Evolutionary conservation across 2,888 invertebrate species (phyloP).

Genomic region (Drosophila lutescens): DNA sequence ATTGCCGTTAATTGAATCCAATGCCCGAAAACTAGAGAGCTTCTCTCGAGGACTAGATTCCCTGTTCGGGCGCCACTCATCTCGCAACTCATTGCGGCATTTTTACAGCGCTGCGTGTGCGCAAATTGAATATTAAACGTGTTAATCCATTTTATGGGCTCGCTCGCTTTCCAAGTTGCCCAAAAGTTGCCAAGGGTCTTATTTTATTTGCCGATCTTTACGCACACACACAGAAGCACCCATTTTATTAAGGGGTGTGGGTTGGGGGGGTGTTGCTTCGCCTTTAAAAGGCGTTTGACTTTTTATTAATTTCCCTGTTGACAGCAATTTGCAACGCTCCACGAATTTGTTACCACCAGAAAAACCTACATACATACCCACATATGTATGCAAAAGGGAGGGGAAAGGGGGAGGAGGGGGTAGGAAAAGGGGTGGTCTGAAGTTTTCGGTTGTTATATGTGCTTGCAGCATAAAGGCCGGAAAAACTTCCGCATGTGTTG

Average conservation of each 20-base stretch:
- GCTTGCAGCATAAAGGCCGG: constrained; percentile 71
- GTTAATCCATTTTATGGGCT: constrained; percentile 81
- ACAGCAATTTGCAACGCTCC: constrained; percentile 79
- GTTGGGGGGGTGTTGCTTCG: constrained; percentile 19
- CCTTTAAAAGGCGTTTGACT: constrained; percentile 72
- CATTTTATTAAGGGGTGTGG: constrained; percentile 3
- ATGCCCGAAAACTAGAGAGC: not conserved
- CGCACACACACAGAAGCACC: not conserved
- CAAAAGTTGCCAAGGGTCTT: constrained; percentile 24
- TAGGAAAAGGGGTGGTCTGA: constrained; percentile 1
- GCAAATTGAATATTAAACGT: constrained; percentile 82
- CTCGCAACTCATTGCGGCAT: constrained; percentile 21
- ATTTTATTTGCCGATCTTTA: constrained; percentile 65
- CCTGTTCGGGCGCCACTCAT: not conserved
- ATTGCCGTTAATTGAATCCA: constrained; percentile 55
- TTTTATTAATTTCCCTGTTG: constrained; percentile 78
- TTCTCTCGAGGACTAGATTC: constrained; percentile 2
- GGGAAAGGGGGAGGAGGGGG: constrained; percentile 1
- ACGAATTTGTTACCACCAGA: constrained; percentile 77
- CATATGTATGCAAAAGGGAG: constrained; percentile 1
- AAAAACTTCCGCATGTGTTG: constrained; percentile 81
- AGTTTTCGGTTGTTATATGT: constrained; percentile 33
- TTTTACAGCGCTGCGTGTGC: constrained; percentile 58
- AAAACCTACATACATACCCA: constrained; percentile 14
- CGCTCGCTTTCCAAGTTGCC: constrained; percentile 22